These are phyloP conservation scores for Rhinichthys osculus DNA, from an alignment of 2,797 vertebrate genomes.

Conservation along the genomic window DNA sequence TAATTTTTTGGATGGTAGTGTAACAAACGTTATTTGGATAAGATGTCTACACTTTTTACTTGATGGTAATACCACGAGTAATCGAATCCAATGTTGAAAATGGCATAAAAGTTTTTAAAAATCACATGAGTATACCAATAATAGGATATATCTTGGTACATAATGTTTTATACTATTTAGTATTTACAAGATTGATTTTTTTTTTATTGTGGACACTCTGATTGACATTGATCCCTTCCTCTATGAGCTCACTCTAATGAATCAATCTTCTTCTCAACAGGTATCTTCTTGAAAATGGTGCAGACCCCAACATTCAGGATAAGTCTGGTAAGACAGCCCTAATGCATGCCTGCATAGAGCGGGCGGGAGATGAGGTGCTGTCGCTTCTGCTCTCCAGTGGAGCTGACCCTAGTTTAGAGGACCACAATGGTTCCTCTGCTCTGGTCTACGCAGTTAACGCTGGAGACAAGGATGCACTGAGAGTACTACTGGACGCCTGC, in stretches of 20 bases:
- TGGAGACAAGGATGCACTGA: constrained; percentile 80
- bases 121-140: not conserved
- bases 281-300: constrained; percentile 81
- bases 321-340: constrained; percentile 84
- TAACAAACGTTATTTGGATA: not conserved
- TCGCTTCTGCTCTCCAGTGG: constrained; percentile 80
- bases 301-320: constrained; percentile 87
- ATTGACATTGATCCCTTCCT: not conserved
- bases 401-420: constrained; percentile 85
- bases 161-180: not conserved
- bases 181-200: not conserved
- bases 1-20: not conserved
- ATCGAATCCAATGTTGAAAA: not conserved
- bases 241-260: not conserved
- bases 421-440: constrained; percentile 80
- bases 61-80: not conserved
- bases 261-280: constrained; percentile 36
- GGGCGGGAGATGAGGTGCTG: constrained; percentile 79
- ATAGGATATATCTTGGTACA: not conserved
- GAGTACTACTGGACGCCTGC: constrained; percentile 78
- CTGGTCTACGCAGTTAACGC: constrained; percentile 85
- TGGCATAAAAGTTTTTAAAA: not conserved
- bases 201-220: not conserved
- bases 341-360: constrained; percentile 84
- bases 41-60: not conserved